These are phyloP conservation scores for Eurosta solidaginis DNA, from an alignment of 1,140 invertebrate genomes.

Conservation along the genomic window DNA sequence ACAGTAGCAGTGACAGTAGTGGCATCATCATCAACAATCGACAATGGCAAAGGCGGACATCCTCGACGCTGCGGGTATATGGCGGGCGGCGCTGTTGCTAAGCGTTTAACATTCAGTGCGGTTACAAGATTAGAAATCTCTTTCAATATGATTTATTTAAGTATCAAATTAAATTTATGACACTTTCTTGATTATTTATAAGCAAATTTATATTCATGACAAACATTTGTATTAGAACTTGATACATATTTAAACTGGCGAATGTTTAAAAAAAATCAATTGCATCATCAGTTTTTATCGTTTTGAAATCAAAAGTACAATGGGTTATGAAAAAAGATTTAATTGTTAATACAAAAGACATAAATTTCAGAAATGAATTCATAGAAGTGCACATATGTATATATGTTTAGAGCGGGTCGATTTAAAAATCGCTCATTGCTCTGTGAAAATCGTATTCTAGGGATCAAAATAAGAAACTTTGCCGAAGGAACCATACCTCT, in stretches of 20 bases:
- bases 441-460: too few species aligned
- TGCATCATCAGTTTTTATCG: conserved; percentile 6
- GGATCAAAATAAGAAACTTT: too few species aligned
- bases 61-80: background rate
- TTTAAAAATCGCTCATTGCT: too few species aligned
- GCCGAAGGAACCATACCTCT: too few species aligned
- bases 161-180: background rate
- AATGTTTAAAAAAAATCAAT: background rate
- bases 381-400: background rate
- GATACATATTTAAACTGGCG: background rate
- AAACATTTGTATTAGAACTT: background rate
- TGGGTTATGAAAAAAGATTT: background rate
- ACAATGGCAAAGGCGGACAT: background rate
- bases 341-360: background rate
- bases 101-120: background rate
- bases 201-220: background rate
- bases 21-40: background rate
- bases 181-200: conserved; percentile 11
- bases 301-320: background rate
- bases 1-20: background rate
- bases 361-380: background rate
- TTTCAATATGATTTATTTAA: conserved; percentile 2
- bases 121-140: conserved; percentile 3
- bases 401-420: too few species aligned
- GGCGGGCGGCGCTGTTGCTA: background rate